phyloP scores from a whole-genome alignment of 2,888 invertebrate species.

The Cantharis nigra region DNA sequence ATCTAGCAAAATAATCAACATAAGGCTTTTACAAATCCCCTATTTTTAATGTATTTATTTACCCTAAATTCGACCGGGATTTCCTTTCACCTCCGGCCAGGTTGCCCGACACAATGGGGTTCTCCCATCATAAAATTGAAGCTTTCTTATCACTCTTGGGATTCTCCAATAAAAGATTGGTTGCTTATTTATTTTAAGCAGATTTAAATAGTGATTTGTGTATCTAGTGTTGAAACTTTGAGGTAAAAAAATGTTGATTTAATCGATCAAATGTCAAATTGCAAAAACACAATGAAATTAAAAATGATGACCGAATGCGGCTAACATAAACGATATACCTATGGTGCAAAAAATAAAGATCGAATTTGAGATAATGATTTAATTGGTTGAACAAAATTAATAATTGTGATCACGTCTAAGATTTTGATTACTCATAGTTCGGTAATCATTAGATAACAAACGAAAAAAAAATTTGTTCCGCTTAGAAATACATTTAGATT shows the following conservation, averaged over 20 bases:
- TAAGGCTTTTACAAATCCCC: background rate
- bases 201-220: no score
- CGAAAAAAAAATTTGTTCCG: background rate
- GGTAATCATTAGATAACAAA: slow-evolving; percentile 10
- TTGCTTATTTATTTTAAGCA: background rate
- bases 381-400: slow-evolving; percentile 36
- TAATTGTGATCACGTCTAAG: slow-evolving; percentile 26
- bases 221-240: no score
- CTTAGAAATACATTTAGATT: background rate
- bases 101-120: background rate
- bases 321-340: background rate
- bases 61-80: background rate
- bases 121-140: background rate
- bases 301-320: background rate
- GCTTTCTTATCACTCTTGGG: background rate
- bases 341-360: slow-evolving; percentile 2
- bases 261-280: background rate
- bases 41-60: background rate
- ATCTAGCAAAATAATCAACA: background rate
- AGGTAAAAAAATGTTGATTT: background rate
- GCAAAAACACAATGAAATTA: background rate
- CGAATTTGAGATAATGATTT: slow-evolving; percentile 27
- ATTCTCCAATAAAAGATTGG: background rate
- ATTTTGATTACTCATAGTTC: slow-evolving; percentile 24
- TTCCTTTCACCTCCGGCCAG: background rate